Percentiles rank a stretch among this genome's conserved stretches.
Conservation (phyloP, 1,140 invertebrate genomes). For the Microplitis mediator region DNA sequence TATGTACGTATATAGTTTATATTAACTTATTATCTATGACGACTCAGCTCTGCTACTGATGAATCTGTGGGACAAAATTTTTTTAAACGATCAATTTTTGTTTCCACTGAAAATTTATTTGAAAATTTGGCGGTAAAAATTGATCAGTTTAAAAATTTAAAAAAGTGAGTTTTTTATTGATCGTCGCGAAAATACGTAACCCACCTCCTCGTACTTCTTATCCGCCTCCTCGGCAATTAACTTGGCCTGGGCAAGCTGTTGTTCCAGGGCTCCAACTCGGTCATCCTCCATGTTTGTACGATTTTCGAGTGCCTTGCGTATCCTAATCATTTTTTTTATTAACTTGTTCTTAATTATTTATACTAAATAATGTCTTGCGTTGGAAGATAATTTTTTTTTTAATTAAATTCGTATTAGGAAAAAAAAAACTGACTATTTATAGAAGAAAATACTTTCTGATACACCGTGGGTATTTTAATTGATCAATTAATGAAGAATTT, state of each 20-base stretch:
- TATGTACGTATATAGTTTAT: constrained; percentile 14
- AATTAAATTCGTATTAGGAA: not conserved
- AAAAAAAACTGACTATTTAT: not conserved
- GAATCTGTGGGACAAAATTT: constrained; percentile 27
- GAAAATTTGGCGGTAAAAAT: not conserved
- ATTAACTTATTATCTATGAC: not conserved
- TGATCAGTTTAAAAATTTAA: not conserved
- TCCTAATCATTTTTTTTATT: constrained; percentile 70
- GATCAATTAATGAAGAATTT: constrained; percentile 13
- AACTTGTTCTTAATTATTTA: constrained; percentile 1
- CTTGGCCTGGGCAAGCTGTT: constrained; percentile 94
- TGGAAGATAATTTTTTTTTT: constrained; percentile 35
- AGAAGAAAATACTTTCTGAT: not conserved
- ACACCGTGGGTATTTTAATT: constrained; percentile 1
- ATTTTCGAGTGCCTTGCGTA: constrained; percentile 98
- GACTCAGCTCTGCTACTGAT: constrained; percentile 31
- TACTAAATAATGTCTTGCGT: constrained; percentile 9
- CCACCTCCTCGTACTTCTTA: constrained; percentile 99
- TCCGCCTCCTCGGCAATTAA: constrained; percentile 98
- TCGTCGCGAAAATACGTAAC: constrained; percentile 41
- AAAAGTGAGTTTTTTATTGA: constrained; percentile 27
- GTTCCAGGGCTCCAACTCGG: constrained; percentile 91
- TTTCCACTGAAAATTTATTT: not conserved
- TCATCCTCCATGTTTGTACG: constrained; percentile 99
- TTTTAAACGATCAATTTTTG: not conserved